Base-by-base conservation (phyloP, 35 echinoderm and acorn worm species). In the Heliocidaris erythrogramma region DNA sequence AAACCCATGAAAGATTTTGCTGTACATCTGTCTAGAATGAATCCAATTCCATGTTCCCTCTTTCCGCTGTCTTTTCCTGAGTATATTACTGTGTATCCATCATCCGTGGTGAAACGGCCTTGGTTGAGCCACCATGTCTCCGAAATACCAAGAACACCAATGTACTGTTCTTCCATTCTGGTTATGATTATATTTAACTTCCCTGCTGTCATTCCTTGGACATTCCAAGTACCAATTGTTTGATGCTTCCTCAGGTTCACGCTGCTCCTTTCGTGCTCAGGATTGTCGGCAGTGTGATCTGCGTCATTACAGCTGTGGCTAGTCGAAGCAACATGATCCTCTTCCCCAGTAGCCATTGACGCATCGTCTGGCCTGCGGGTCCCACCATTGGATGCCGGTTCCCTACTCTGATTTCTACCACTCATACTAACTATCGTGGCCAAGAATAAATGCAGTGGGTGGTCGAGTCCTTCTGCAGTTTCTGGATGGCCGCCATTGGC, bases 271-370 rank as follows among this genome's bases (percentile, higher is more conserved):
- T 94, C 92, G 13, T 9, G 49, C 90, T 7, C 90, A 92, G 90
- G 90, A 92, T 92, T 92, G 48, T 92, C 93, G 61, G 93, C 53
- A 94, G n/a, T n/a, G n/a, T n/a, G n/a, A n/a, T n/a, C n/a, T n/a
- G n/a, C n/a, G n/a, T n/a, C n/a, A n/a, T n/a, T 86, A 94, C 94
- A 42, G 94, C 18, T 86, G 84, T 18, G n/a, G 9, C 5, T 94
- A 94, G 9, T 94, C 31, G 7, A 65, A 32, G 14, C 94, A 94
- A 9, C 49, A 65, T 31, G 21, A 7, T 24, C 42, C 94, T 94
- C 94, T 86, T 94, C 94, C 94, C 94, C 94, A 94, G 94, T 94
- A 86, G 69, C 84, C 47, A 35, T 94, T 94, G 94, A 94, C 94
- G 84, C 84, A 94, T 86, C 94, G 7, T 94, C 65, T 49, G 94